Evolutionary conservation across 2,113 vertebrate genomes (phyloP), one percentile per base, ranked within the genome.

Genomic region (Bufo gargarizans): DNA sequence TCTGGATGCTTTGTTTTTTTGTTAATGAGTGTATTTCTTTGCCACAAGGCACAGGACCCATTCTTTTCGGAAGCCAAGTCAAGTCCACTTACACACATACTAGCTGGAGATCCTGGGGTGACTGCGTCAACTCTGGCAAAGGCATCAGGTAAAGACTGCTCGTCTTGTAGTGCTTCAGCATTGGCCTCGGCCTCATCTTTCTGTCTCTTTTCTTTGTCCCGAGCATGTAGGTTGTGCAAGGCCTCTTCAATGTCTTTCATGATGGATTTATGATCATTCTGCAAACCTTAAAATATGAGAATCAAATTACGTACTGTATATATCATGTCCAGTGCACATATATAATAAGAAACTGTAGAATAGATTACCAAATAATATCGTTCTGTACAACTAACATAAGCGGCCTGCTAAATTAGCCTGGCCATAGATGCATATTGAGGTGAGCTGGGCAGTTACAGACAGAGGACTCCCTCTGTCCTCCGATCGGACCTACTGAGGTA

Each of bases 181-280:
- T 89, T 65, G 0, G 95, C 94, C 89, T 95, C 96, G 0, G 94
- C 93, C 88, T 95, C 93, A 43, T 97, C 97, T 90, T n/a, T 93
- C 20, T 94, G 94, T 0, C 92, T 94, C 88, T 98, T 97, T 89
- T 96, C 96, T 91, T 96, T 97, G 90, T 98, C 98, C 0, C 92
- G 91, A 9, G 97, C 97, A 0, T 99, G 98, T 22, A 99, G 92
- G 92, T 93, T 94, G 92, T 99, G 97, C n/a, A 99, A 93, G 0
- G 97, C 97, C 50, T 97, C 96, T 89, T 99, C 98, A 56, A 99
- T 98, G 91, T 98, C 94, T 79, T 93, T 92, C 98, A 99, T 99
- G 86, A 99, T 91, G 0, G 94, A 95, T 91, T 98, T 98, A 93
- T 99, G 98, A 50, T 99, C 98, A 0, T 99, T 99, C 93, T 99